phyloP scores from a whole-genome alignment of 1,140 invertebrate genomes.

The Papilio machaon region DNA sequence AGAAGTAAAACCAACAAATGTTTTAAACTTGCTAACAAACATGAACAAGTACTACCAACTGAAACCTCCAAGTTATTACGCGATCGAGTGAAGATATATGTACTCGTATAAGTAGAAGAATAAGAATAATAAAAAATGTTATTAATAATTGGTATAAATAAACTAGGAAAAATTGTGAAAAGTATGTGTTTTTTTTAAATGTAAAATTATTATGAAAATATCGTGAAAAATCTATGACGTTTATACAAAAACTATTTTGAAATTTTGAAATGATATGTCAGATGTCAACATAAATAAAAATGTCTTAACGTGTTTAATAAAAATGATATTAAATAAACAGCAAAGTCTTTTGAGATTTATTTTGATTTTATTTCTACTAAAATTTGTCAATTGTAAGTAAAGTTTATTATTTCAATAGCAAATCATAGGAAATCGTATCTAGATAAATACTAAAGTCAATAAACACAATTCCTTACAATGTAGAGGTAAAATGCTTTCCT shows the following conservation, averaged over 20 bases:
- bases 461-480: not conserved
- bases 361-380: slow-evolving; percentile 20
- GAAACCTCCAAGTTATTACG: slow-evolving; percentile 45
- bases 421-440: not conserved
- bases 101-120: too few species aligned
- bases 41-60: slow-evolving; percentile 37
- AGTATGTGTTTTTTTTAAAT: too few species aligned
- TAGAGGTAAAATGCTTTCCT: too few species aligned
- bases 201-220: too few species aligned
- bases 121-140: not conserved
- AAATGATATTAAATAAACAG: slow-evolving; percentile 13
- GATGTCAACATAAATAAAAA: slow-evolving; percentile 8
- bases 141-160: too few species aligned
- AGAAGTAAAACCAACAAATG: slow-evolving; percentile 41
- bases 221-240: not conserved
- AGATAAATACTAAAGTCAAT: not conserved
- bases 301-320: slow-evolving; percentile 19
- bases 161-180: too few species aligned
- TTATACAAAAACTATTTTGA: slow-evolving; percentile 8
- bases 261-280: not conserved
- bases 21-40: slow-evolving; percentile 38
- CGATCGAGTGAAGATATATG: slow-evolving; percentile 34
- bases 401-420: not conserved
- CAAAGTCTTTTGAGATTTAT: slow-evolving; percentile 12
- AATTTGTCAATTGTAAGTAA: slow-evolving; percentile 21